These are phyloP conservation scores for Goniozus legneri DNA, from an alignment of 1,140 invertebrate species.

Conservation along the genomic window DNA sequence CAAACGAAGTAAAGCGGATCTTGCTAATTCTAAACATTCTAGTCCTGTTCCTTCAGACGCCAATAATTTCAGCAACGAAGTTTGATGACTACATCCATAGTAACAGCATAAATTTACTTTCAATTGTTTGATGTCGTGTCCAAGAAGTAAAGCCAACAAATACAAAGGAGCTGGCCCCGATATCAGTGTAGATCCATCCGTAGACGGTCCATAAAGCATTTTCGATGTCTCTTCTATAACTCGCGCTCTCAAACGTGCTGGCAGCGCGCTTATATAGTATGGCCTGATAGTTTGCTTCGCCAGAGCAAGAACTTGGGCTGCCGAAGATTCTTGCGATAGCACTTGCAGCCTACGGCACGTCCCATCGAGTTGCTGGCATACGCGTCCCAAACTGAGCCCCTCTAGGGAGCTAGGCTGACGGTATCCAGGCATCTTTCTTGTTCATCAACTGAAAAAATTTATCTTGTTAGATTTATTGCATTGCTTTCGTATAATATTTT, in stretches of 20 bases:
- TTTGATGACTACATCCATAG: conserved; percentile 56
- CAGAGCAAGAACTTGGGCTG: conserved; percentile 41
- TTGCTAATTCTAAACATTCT: conserved; percentile 45
- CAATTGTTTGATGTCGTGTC: conserved; percentile 49
- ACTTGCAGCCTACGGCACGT: conserved; percentile 49
- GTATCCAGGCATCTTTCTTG: conserved; percentile 49
- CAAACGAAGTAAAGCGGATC: conserved; percentile 48
- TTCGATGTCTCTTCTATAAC: conserved; percentile 48
- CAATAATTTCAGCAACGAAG: conserved; percentile 46
- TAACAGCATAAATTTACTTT: conserved; percentile 54
- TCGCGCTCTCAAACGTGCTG: conserved; percentile 40
- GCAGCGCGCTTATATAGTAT: conserved; percentile 46
- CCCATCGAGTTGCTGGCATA: conserved; percentile 48
- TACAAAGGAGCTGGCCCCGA: conserved; percentile 50
- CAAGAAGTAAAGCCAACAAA: conserved; percentile 47
- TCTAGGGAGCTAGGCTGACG: conserved; percentile 50
- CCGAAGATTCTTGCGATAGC: conserved; percentile 49
- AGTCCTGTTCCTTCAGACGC: conserved; percentile 48
- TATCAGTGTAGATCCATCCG: conserved; percentile 39
- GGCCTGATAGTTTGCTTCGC: conserved; percentile 48
- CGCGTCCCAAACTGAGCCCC: conserved; percentile 45
- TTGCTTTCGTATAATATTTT: too few relatives aligned
- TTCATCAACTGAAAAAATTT: conserved; percentile 31
- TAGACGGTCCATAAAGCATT: conserved; percentile 40
- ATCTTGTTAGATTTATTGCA: neutral